Conservation (phyloP, 2,113 vertebrate genomes). For the Canis aureus region DNA sequence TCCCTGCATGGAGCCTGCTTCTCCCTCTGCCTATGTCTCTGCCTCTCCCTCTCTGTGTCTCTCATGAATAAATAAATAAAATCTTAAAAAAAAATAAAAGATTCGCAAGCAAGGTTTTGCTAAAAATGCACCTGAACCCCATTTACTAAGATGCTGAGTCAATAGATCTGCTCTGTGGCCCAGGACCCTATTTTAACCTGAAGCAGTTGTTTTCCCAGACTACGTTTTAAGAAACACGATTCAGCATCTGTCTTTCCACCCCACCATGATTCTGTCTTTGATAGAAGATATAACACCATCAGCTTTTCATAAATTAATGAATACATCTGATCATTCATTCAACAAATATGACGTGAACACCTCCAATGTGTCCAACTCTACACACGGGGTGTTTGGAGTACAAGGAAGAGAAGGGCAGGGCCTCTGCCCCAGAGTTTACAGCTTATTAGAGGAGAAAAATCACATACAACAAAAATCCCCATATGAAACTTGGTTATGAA, state of each 20-base stretch:
- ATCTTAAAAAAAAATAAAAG: no score
- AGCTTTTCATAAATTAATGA: constrained; percentile 4
- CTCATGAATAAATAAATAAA: no score
- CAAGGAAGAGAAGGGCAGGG: background rate
- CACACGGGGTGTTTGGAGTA: background rate
- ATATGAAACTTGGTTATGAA: constrained; percentile 2
- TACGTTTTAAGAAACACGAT: background rate
- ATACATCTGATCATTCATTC: background rate
- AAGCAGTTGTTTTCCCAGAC: background rate
- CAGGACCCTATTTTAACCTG: background rate
- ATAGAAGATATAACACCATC: background rate
- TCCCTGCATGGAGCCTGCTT: no score
- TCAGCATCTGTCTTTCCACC: background rate
- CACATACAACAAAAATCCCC: background rate
- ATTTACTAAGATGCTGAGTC: background rate
- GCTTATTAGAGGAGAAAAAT: constrained; percentile 5
- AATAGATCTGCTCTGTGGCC: background rate
- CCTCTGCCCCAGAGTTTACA: background rate
- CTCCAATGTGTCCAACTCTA: background rate
- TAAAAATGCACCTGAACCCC: background rate
- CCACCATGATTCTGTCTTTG: background rate
- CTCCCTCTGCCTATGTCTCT: no score
- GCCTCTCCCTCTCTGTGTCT: no score
- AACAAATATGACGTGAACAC: background rate
- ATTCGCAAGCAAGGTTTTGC: background rate